Evolutionary conservation across 1,140 invertebrate genomes (phyloP).

Genomic region (Ylistrum balloti): DNA sequence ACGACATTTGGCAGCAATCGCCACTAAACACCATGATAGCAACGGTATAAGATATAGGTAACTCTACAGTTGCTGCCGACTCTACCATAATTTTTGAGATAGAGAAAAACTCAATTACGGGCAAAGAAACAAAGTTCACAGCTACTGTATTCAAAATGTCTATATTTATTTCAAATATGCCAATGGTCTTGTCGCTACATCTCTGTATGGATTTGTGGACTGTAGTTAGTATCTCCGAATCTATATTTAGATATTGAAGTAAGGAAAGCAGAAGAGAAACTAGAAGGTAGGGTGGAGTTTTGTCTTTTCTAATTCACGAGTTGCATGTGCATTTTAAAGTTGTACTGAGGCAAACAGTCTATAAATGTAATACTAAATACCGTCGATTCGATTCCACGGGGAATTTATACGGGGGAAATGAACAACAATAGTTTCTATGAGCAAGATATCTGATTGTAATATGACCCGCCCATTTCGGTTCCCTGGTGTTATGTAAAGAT

Average conservation of each 20-base stretch:
- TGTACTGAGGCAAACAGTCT: neutral
- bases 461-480: conserved; percentile 9
- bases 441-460: neutral
- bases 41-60: too few relatives aligned
- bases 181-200: too few relatives aligned
- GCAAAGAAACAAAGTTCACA: too few relatives aligned
- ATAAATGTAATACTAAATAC: neutral
- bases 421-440: neutral
- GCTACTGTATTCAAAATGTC: too few relatives aligned
- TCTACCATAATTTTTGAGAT: too few relatives aligned
- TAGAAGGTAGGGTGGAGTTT: neutral
- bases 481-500: neutral
- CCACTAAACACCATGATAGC: too few relatives aligned
- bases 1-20: too few relatives aligned
- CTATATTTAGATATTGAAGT: neutral
- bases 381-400: neutral
- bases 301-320: neutral
- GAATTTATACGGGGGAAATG: neutral
- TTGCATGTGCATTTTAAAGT: neutral
- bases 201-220: too few relatives aligned
- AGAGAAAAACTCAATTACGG: too few relatives aligned
- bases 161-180: too few relatives aligned
- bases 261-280: conserved; percentile 32
- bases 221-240: neutral
- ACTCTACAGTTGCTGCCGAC: too few relatives aligned